Evolutionary conservation across 2,113 vertebrate genomes (phyloP), one percentile per base, ranked within the genome.

Genomic region (Paedocypris sp.): DNA sequence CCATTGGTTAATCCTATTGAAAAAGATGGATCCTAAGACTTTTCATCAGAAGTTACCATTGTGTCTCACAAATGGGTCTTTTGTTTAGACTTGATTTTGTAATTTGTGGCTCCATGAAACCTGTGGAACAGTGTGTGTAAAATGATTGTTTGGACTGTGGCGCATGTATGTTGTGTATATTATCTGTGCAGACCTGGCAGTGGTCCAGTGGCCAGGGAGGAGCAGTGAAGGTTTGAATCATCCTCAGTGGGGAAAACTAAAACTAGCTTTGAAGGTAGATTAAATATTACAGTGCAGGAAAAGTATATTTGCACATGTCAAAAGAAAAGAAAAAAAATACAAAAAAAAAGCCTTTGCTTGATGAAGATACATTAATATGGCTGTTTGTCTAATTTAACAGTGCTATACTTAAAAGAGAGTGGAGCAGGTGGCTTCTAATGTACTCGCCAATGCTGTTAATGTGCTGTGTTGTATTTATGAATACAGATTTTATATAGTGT

Each of bases 201-300:
- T 18, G 6, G n/a, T 68, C 39, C 35, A 57, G 11, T 4, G 25
- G 31, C 48, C 46, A 42, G 32, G 66, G 45, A 56, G 18, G 54
- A 42, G 29, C 63, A 66, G 66, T 58, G 41, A 28, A 7, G 66
- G 54, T n/a, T 51, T 62, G 61, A 76, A 72, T 71, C 67, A 66
- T 65, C 63, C 47, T 73, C 71, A 72, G 66, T 64, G 38, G 65
- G 67, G 67, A 68, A 70, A 73, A 66, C 69, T 71, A 60, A 41
- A 66, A 69, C 62, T 63, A 35, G 48, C 62, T 68, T 66, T 65
- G 67, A 66, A 35, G 33, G 62, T 50, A 62, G 18, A 10, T 77
- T 68, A 80, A 76, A 73, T 67, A 71, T 70, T 73, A 64, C 73
- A 69, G 36, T 49, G 26, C n/a, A 66, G 20, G 60, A 64, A 56